Percentiles rank a stretch among this genome's conserved stretches.
Evolutionary conservation across 2,113 vertebrate species (phyloP).

Genomic region (Sorex araneus): DNA sequence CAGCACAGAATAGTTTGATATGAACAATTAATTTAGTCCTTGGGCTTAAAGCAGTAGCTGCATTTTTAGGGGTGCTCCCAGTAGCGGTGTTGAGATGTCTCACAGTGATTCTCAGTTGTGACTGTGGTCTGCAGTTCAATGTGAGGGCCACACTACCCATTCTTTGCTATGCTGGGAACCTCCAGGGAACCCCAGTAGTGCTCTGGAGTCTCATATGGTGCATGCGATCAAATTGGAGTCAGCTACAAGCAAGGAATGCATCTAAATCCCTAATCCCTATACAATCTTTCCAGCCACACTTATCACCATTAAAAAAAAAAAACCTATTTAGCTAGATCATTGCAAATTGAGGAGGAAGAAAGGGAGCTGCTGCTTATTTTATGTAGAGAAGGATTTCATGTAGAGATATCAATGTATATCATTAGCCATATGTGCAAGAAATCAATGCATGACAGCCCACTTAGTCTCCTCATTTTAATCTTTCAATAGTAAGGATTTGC

Average conservation of each 20-base stretch:
- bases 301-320: background rate
- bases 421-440: conserved; percentile 37
- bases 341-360: conserved; percentile 1
- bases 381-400: background rate
- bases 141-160: no score
- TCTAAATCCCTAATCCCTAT: no score
- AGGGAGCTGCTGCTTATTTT: background rate
- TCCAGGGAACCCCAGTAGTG: no score
- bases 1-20: background rate
- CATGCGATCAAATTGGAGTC: no score
- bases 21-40: background rate
- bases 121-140: no score
- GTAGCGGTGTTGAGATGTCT: no score
- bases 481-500: conserved; percentile 43
- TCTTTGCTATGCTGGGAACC: no score
- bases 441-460: background rate
- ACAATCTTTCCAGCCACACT: no score
- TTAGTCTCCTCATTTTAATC: conserved; percentile 58
- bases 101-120: no score
- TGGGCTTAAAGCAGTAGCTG: background rate
- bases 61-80: no score
- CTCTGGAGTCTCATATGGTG: no score
- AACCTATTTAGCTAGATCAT: background rate
- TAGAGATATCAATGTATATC: conserved; percentile 14
- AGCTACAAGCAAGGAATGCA: no score